Conservation (phyloP, 2,797 vertebrate species). For the Toxotes lorentzi region DNA sequence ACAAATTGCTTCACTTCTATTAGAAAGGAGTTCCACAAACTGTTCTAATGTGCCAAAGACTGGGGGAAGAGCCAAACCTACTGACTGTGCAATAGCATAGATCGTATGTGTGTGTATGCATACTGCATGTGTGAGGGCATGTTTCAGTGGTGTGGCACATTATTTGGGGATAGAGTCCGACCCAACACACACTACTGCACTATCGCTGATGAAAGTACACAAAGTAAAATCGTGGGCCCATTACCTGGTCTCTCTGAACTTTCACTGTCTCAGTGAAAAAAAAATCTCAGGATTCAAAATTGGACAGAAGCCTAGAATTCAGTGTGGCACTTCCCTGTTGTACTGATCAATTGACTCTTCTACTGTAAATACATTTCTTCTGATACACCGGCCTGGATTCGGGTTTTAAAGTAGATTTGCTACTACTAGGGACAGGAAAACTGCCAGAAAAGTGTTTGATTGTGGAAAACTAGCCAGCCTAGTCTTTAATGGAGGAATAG, state of each 20-base stretch:
- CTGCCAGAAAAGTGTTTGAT: neutral
- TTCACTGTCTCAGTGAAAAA: neutral
- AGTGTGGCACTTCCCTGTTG: neutral
- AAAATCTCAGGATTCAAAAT: conserved; percentile 6
- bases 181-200: neutral
- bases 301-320: conserved; percentile 33
- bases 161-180: neutral
- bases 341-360: conserved; percentile 4
- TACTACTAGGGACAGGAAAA: neutral
- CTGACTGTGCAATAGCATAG: conserved; percentile 29
- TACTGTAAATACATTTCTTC: conserved; percentile 25
- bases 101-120: neutral
- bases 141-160: neutral
- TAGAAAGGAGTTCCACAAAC: conserved; percentile 45
- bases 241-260: neutral
- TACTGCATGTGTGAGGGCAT: neutral
- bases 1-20: conserved; percentile 49
- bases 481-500: neutral
- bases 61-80: conserved; percentile 10
- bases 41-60: conserved; percentile 33
- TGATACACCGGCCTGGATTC: conserved; percentile 3
- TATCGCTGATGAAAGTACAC: neutral
- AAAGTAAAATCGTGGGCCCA: neutral
- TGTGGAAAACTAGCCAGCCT: neutral
- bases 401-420: neutral